These are phyloP conservation scores for Tauraco hartlaubi DNA, from an alignment of 2,797 vertebrate genomes.

Conservation along the genomic window DNA sequence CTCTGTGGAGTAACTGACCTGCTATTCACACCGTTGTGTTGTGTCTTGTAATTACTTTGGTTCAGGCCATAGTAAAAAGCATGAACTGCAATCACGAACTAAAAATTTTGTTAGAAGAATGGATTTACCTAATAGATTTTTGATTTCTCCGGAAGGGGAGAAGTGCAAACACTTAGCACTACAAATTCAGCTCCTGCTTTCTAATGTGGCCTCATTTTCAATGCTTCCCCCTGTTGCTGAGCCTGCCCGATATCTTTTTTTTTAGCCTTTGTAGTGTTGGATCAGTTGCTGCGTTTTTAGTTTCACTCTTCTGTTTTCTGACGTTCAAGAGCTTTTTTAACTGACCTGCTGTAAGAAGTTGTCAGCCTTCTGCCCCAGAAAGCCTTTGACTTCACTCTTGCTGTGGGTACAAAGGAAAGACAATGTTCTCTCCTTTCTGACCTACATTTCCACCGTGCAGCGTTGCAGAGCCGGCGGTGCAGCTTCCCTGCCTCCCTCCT, in stretches of 20 bases:
- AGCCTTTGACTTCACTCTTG: not conserved
- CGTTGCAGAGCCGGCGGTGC: rapidly evolving
- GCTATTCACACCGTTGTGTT: not conserved
- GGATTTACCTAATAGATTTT: not conserved
- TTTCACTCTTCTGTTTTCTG: not conserved
- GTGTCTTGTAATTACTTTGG: not conserved
- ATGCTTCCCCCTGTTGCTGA: not conserved
- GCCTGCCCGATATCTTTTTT: not conserved
- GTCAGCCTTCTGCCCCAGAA: not conserved
- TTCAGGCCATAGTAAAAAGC: not conserved
- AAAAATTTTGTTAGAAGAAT: not conserved
- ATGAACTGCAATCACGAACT: not conserved
- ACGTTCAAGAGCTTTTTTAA: not conserved
- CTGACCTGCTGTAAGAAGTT: not conserved
- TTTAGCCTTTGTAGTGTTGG: not conserved
- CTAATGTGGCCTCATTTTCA: not conserved
- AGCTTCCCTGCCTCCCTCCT: not conserved
- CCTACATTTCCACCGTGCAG: not conserved
- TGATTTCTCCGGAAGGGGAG: not conserved
- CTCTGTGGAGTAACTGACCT: not conserved
- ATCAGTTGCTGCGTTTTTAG: not conserved
- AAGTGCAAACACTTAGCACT: not conserved
- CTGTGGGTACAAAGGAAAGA: not conserved
- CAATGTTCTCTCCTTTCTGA: not conserved
- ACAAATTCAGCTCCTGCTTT: not conserved